A percentile compares a stretch with the other conserved stretches of the same genome.
Evolutionary conservation across 1,140 invertebrate genomes (phyloP).

Genomic region (Drosophila parvula): DNA sequence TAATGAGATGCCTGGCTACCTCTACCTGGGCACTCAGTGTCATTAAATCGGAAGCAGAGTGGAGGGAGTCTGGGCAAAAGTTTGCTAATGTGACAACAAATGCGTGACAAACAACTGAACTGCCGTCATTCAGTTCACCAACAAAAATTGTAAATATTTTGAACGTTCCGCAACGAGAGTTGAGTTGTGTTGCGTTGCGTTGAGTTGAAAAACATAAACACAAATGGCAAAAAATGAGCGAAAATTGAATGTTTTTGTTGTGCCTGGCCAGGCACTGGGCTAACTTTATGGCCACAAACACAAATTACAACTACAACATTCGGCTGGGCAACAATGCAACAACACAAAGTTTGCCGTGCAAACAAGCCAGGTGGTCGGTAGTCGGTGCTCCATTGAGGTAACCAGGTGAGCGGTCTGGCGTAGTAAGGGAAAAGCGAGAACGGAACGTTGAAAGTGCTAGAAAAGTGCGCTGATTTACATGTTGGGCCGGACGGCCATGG

Average conservation of each 20-base stretch:
- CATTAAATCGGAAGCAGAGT: constrained; percentile 45
- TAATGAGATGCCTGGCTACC: constrained; percentile 39
- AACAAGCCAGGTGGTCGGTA: constrained; percentile 55
- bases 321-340: constrained; percentile 51
- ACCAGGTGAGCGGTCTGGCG: not conserved
- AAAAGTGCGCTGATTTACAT: constrained; percentile 79
- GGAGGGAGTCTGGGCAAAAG: constrained; percentile 24
- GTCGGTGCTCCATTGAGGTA: not conserved
- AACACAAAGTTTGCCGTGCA: constrained; percentile 70
- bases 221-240: constrained; percentile 24
- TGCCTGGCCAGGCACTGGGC: constrained; percentile 38
- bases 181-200: constrained; percentile 19
- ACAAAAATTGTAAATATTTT: constrained; percentile 72
- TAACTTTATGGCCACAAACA: constrained; percentile 80
- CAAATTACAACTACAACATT: constrained; percentile 74
- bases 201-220: constrained; percentile 47
- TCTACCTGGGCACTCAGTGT: constrained; percentile 33
- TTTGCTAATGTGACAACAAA: constrained; percentile 69
- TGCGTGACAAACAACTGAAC: constrained; percentile 57
- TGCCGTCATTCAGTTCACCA: constrained; percentile 39
- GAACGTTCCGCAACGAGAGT: constrained; percentile 32
- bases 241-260: constrained; percentile 73
- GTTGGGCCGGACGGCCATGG: constrained; percentile 52
- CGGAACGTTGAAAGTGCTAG: constrained; percentile 58
- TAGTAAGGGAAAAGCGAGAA: constrained; percentile 7